phyloP scores from a whole-genome alignment of 2,888 invertebrate species.

The Podabrus alpinus region DNA sequence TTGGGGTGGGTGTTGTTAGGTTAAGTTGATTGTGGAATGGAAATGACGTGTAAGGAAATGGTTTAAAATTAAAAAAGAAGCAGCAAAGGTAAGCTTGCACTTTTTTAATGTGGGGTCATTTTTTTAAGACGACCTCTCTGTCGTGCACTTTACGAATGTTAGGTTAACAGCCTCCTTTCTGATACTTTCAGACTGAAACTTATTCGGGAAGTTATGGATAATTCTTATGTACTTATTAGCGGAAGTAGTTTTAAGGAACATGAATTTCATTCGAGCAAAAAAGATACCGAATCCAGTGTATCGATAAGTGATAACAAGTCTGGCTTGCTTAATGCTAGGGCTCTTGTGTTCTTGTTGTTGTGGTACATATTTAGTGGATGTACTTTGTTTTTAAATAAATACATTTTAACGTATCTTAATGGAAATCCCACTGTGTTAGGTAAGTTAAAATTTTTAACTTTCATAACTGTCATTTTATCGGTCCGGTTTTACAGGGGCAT shows the following conservation, averaged over 20 bases:
- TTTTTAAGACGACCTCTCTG: neutral
- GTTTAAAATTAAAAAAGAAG: neutral
- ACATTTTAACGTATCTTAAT: conserved; percentile 71
- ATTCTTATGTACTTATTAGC: conserved; percentile 26
- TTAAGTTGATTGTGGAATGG: conserved; percentile 5
- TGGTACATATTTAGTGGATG: conserved; percentile 81
- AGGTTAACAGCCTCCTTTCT: neutral
- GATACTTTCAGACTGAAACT: neutral
- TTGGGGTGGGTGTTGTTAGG: neutral
- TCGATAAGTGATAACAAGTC: conserved; percentile 29
- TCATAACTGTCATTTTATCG: conserved; percentile 14
- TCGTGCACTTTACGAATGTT: neutral
- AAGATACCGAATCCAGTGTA: conserved; percentile 25
- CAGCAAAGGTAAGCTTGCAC: neutral
- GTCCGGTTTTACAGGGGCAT: conserved; percentile 62
- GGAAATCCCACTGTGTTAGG: conserved; percentile 76
- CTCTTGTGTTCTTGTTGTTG: conserved; percentile 64
- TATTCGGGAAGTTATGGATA: conserved; percentile 28
- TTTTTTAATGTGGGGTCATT: neutral
- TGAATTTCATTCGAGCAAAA: conserved; percentile 24
- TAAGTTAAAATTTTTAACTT: conserved; percentile 48
- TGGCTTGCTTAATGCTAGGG: conserved; percentile 64
- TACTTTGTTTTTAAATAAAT: conserved; percentile 78
- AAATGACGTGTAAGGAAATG: neutral
- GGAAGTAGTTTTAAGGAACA: conserved; percentile 28